phyloP scores from a whole-genome alignment of 1,140 invertebrate genomes.

The Daktulosphaira vitifoliae region DNA sequence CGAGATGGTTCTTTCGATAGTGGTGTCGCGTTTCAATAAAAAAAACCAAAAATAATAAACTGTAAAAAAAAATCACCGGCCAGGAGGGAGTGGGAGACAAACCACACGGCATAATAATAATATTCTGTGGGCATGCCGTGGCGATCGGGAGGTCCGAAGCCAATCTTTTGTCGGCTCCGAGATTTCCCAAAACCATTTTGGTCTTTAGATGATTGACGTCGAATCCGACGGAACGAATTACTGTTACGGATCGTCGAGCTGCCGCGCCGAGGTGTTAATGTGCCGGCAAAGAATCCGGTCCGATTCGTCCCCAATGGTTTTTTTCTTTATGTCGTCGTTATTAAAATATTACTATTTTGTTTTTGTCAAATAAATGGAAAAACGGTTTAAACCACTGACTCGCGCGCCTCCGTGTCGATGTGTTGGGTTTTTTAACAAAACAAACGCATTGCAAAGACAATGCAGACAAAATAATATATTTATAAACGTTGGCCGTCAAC shows the following conservation, averaged over 20 bases:
- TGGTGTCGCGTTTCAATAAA: too few relatives aligned
- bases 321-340: neutral
- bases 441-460: too few relatives aligned
- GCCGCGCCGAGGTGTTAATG: conserved; percentile 32
- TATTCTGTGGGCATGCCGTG: too few relatives aligned
- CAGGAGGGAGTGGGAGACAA: too few relatives aligned
- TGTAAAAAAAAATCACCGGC: too few relatives aligned
- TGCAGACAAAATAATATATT: too few relatives aligned
- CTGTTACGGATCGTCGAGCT: conserved; percentile 30
- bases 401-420: too few relatives aligned
- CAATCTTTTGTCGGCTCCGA: conserved; percentile 29
- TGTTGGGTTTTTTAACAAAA: too few relatives aligned
- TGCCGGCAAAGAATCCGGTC: conserved; percentile 31
- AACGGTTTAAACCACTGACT: too few relatives aligned
- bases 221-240: conserved; percentile 33
- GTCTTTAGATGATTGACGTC: conserved; percentile 22
- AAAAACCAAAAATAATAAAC: neutral
- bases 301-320: neutral
- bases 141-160: neutral
- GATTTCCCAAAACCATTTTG: conserved; percentile 30
- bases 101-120: too few relatives aligned
- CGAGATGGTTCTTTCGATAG: too few relatives aligned
- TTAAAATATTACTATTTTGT: neutral
- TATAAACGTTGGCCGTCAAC: too few relatives aligned
- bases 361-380: neutral